Evolutionary conservation across 2,113 vertebrate species (phyloP), one percentile per base, ranked within the genome.

Genomic region (Cisticola juncidis): DNA sequence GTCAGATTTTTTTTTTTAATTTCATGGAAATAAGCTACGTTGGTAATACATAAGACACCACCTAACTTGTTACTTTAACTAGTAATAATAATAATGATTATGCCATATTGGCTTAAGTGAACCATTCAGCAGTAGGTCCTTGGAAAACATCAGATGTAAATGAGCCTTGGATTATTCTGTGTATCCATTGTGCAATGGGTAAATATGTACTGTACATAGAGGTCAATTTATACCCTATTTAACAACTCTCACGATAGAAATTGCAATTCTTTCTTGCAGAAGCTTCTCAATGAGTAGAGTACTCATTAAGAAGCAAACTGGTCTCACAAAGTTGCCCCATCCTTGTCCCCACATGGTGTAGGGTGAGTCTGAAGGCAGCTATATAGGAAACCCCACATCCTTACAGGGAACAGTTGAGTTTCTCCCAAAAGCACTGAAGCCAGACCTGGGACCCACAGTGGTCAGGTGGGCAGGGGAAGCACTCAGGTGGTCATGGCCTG

Each of bases 311-410:
- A 82, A n/a, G 31, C 11, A 65, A 88, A 76, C n/a, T 12, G 1
- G 5, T 88, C 62, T 42, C 35, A 31, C 7, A 58, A 45, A 82
- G 14, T 45, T 65, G 16, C 8, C 24, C 31, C 48, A 72, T 21
- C 53, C 18, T 45, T 60, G 28, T 3, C 10, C 2, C 7, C 5
- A 36, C 5, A 6, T 1, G 3, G 9, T 2, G 1, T 60, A 68
- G 28, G 28, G 14, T 5, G 17, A 47, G 29, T 15, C 16, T 0
- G 1, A 79, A 89, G 9, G 22, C 2, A 12, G 5, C 3, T 64
- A 3, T 0, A 0, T 9, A 22, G 24, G 31, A 22, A 85, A 65
- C 28, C 18, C 7, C 47, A 35, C 0, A 1, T 36, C 26, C 15
- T 60, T 44, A 16, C 25, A 50, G 48, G 45, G 9, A 57, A 10